These are phyloP conservation scores for Stichodactyla helianthus DNA, from an alignment of 64 coral and sea anemone genomes.

Conservation along the genomic window DNA sequence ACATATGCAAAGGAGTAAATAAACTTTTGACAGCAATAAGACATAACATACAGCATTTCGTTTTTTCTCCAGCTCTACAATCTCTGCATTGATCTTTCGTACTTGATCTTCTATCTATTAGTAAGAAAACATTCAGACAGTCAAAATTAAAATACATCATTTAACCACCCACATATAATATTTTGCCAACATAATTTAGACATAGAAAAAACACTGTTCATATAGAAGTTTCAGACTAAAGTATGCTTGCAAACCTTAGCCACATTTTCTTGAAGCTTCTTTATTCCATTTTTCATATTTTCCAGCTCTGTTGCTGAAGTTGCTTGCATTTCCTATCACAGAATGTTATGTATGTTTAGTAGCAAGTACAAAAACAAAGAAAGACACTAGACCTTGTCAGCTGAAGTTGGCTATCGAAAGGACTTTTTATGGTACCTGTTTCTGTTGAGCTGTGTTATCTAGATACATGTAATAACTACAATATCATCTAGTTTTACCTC, in stretches of 20 bases:
- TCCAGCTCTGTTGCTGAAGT: conserved; percentile 71
- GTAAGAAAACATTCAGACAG: neutral
- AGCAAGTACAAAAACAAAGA: neutral
- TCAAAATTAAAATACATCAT: neutral
- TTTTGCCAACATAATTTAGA: no score
- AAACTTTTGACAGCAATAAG: no score
- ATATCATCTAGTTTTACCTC: conserved; percentile 53
- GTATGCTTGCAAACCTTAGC: conserved; percentile 39
- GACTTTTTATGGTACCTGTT: no score
- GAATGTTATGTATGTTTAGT: neutral
- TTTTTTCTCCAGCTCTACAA: conserved; percentile 78
- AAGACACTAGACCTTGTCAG: neutral
- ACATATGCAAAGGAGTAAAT: no score
- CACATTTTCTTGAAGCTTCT: conserved; percentile 50
- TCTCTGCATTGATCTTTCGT: conserved; percentile 52
- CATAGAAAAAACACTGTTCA: no score
- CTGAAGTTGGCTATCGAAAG: no score
- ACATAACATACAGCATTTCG: neutral
- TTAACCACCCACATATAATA: no score
- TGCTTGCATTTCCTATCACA: conserved; percentile 67
- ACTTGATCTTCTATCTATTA: conserved; percentile 66
- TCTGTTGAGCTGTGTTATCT: no score
- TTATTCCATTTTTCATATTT: conserved; percentile 67
- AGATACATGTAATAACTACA: neutral
- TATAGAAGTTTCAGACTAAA: neutral